Evolutionary conservation across 2,113 vertebrate species (phyloP).

Genomic region (Pithys albifrons): DNA sequence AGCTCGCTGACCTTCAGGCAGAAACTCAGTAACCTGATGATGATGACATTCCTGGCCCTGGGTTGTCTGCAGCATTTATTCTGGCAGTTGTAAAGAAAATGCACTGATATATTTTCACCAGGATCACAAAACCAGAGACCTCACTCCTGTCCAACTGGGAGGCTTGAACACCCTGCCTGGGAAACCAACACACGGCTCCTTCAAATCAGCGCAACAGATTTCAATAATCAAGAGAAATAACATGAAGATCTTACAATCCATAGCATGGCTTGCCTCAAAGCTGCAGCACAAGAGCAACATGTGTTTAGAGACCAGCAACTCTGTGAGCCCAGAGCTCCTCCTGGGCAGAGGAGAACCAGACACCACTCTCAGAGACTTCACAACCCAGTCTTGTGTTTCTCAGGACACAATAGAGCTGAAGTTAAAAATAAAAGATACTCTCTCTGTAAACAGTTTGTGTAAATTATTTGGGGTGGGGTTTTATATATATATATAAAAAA

Average conservation of each 20-base stretch:
- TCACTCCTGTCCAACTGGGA: not conserved
- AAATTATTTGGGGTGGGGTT: too few species aligned
- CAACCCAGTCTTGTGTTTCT: not conserved
- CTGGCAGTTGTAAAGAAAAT: constrained; percentile 2
- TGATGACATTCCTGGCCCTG: constrained; percentile 3
- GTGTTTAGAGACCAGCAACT: not conserved
- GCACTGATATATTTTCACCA: not conserved
- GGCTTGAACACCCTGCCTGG: not conserved
- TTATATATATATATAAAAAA: too few species aligned
- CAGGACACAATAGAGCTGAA: not conserved
- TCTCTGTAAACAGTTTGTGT: not conserved
- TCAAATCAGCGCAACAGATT: not conserved
- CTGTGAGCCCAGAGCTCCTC: not conserved
- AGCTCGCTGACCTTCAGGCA: constrained; percentile 49
- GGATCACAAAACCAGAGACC: not conserved
- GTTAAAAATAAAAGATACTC: not conserved
- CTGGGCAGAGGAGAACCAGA: not conserved
- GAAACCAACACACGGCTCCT: not conserved
- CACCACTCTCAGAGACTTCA: not conserved
- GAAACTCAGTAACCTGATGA: constrained; percentile 16
- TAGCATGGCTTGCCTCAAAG: accelerated
- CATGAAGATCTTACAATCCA: not conserved
- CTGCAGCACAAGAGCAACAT: not conserved
- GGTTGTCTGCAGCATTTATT: constrained; percentile 19
- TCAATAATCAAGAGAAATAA: not conserved